A percentile compares a stretch with the other conserved stretches of the same genome.
These are phyloP conservation scores for Sebastes wilsoni DNA, from an alignment of 2,797 vertebrate genomes.

Conservation along the genomic window DNA sequence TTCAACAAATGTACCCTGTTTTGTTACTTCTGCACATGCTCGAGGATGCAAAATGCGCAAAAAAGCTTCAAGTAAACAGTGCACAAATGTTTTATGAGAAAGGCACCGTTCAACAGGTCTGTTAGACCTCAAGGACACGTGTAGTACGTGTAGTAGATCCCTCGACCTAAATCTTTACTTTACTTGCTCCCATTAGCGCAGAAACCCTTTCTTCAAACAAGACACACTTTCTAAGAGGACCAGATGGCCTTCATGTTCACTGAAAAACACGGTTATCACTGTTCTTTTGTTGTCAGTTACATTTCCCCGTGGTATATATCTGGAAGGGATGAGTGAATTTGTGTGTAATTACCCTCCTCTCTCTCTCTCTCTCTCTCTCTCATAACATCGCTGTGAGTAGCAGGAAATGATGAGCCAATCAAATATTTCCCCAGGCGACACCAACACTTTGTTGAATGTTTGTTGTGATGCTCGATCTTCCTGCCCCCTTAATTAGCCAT, in stretches of 20 bases:
- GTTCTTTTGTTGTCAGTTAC: not conserved
- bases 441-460: conserved; percentile 28
- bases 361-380: not conserved
- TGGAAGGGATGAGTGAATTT: not conserved
- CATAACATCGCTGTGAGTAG: conserved; percentile 7
- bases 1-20: not conserved
- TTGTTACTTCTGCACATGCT: too few relatives aligned
- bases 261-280: not conserved
- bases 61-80: not conserved
- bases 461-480: conserved; percentile 42
- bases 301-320: not conserved
- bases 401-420: conserved; percentile 45
- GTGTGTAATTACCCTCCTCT: conserved; percentile 34
- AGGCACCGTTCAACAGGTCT: not conserved
- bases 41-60: not conserved
- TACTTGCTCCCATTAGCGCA: not conserved
- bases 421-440: conserved; percentile 43
- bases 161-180: not conserved
- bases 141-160: too few relatives aligned
- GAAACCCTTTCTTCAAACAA: not conserved
- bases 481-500: conserved; percentile 46
- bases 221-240: not conserved
- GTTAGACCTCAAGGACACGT: not conserved
- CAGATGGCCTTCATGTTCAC: not conserved
- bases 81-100: not conserved